Conservation (phyloP, 2,797 vertebrate genomes). For the Neostethus bicornis region DNA sequence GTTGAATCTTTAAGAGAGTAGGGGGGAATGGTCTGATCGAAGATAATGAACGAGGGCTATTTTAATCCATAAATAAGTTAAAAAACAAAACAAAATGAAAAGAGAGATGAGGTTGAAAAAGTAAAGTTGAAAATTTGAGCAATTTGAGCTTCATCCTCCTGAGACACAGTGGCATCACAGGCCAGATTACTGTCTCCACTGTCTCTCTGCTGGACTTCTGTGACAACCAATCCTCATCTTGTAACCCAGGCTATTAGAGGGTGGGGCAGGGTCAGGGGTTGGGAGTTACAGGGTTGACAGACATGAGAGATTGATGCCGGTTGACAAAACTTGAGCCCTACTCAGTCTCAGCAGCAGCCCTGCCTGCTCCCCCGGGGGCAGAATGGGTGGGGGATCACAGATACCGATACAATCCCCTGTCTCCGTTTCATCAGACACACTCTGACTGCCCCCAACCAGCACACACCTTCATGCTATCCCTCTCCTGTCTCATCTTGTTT, state of each 20-base stretch:
- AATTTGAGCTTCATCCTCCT: constrained; percentile 45
- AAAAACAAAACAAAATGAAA: constrained; percentile 8
- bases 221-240: constrained; percentile 60
- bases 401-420: constrained; percentile 50
- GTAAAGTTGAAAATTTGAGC: constrained; percentile 26
- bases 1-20: constrained; percentile 66
- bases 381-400: constrained; percentile 28
- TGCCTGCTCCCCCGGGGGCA: constrained; percentile 62
- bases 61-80: constrained; percentile 14
- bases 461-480: constrained; percentile 46
- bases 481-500: constrained; percentile 58
- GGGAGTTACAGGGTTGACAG: constrained; percentile 70
- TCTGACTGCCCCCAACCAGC: constrained; percentile 39
- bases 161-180: constrained; percentile 58
- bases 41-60: constrained; percentile 23
- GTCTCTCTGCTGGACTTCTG: constrained; percentile 63
- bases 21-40: constrained; percentile 52
- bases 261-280: constrained; percentile 73
- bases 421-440: constrained; percentile 43
- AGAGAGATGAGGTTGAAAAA: constrained; percentile 22
- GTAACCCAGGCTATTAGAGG: constrained; percentile 66
- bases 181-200: constrained; percentile 70
- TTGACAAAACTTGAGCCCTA: constrained; percentile 77
- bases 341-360: constrained; percentile 54
- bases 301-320: constrained; percentile 78